phyloP scores from a whole-genome alignment of 1,140 invertebrate genomes.

The Pogonognathellus flavescens region DNA sequence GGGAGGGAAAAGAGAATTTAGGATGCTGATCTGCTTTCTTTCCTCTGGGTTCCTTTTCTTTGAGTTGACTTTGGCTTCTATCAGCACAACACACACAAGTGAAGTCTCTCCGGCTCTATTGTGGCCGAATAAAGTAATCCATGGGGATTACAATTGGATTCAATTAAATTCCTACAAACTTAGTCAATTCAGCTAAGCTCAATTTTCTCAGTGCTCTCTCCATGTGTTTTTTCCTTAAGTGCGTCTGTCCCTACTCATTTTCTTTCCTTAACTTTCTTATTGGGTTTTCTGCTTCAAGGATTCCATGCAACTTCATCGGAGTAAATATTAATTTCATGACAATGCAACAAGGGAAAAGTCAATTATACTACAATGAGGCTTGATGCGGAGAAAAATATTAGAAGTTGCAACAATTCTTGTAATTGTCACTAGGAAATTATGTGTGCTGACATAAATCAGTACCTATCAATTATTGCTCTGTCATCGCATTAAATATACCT shows the following conservation, averaged over 20 bases:
- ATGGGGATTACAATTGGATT: conserved; percentile 61
- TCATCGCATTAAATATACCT: too few species aligned
- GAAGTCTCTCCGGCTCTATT: conserved; percentile 55
- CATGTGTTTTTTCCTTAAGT: not conserved
- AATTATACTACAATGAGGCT: not conserved
- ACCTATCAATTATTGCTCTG: too few species aligned
- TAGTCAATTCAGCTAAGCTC: conserved; percentile 49
- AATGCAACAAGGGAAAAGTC: not conserved
- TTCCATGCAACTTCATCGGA: conserved; percentile 7
- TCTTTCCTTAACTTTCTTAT: conserved; percentile 13
- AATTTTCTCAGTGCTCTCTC: conserved; percentile 20
- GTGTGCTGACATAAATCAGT: too few species aligned
- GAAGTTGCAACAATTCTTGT: too few species aligned
- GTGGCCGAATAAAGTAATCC: conserved; percentile 59
- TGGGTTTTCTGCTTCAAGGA: conserved; percentile 32
- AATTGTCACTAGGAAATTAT: too few species aligned
- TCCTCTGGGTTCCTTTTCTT: conserved; percentile 18
- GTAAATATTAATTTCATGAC: conserved; percentile 16
- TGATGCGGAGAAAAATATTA: too few species aligned
- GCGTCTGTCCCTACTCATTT: not conserved
- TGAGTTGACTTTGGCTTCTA: conserved; percentile 29
- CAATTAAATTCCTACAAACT: conserved; percentile 61
- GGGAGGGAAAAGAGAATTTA: conserved; percentile 30
- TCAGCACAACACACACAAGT: conserved; percentile 40
- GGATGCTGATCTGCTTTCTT: conserved; percentile 46